Percentiles rank a stretch among this genome's conserved stretches.
Conservation (phyloP, 2,797 vertebrate genomes). For the Sebastes jordani region DNA sequence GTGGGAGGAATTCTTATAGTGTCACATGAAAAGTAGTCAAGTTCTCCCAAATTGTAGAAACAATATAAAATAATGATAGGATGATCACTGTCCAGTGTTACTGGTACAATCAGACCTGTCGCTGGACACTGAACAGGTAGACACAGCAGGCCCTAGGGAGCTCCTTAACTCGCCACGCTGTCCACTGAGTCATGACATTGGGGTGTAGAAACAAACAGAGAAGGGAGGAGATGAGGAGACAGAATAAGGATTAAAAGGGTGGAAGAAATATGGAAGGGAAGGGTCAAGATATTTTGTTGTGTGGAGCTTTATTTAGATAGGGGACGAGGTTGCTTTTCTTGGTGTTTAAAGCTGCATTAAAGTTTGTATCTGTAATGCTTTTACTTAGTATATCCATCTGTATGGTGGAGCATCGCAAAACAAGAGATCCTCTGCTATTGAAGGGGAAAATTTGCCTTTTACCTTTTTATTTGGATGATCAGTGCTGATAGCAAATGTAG, state of each 20-base stretch:
- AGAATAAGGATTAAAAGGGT: neutral
- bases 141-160: conserved; percentile 6
- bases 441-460: too few relatives aligned
- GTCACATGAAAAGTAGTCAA: neutral
- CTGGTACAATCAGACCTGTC: conserved; percentile 15
- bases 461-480: neutral
- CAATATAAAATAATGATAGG: neutral
- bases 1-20: conserved; percentile 6
- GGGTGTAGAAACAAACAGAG: neutral
- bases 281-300: neutral
- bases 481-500: neutral
- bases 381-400: neutral
- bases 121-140: neutral
- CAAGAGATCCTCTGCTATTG: neutral
- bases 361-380: neutral
- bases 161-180: conserved; percentile 18
- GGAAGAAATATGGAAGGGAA: neutral
- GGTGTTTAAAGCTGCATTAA: neutral
- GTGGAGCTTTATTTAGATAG: neutral
- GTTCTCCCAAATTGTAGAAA: neutral
- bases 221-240: neutral
- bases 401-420: neutral
- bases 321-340: neutral
- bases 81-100: neutral
- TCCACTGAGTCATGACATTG: conserved; percentile 15